Base-by-base conservation (phyloP, 2,797 vertebrate species). In the Glyptemys insculpta region DNA sequence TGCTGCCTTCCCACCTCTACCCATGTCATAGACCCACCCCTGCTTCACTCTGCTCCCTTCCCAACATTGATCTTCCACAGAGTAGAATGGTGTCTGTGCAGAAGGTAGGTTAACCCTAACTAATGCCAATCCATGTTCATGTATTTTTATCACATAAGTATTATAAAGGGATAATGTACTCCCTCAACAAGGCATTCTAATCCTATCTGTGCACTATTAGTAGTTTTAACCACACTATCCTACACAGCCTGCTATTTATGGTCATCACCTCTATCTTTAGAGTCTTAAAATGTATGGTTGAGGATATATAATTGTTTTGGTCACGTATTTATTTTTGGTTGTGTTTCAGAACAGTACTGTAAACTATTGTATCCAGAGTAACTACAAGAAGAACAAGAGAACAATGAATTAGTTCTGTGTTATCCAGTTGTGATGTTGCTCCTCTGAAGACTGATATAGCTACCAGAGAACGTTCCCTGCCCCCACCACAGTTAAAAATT, bases 121-220 rank as follows among this genome's bases (percentile, higher is more conserved):
- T 47, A 81, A 90, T 34, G 84, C n/a, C 47, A 86, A 74, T 23
- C 19, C 53, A 15, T 25, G 76, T 52, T 89, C 91, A 80, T 54
- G 15, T 52, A 52, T 52, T 52, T 52, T 52, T 52, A 52, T 52
- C 53, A 80, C 57, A 90, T 15, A 85, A 65, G 8, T 44, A 88
- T 76, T 19, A 82, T 2, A 25, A 91, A 89, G 87, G 12, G 15
- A 52, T 25, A 74, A 82, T 57, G 62, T 44, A 74, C 81, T 11
- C 25, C 81, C 44, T 52, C 52, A 95, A 92, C 86, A 44, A 21
- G 91, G 6, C 78, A 89, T 82, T 41, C 80, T 79, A 82, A 80
- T 87, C 53, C 81, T 53, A 68, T 59, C 52, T 82, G 52, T 78
- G 21, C 27, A 53, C 7, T 89, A 56, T 59, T 59, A 59, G 57